phyloP scores from a whole-genome alignment of 2,797 vertebrate species.

The Synanceia verrucosa region DNA sequence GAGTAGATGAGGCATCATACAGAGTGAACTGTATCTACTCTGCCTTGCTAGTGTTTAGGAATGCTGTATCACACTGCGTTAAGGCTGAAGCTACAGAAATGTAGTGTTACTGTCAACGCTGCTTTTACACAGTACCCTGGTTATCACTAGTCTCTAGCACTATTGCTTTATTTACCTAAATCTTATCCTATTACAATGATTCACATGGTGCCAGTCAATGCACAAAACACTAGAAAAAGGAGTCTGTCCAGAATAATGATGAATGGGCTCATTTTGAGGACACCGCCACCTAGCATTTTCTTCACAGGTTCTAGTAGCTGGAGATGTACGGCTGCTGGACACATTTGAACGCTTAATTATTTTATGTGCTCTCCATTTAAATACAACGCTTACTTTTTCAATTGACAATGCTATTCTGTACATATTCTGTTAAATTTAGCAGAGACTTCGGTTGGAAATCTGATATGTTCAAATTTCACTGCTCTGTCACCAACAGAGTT shows the following conservation, averaged over 20 bases:
- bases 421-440: background rate
- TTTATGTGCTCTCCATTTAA: background rate
- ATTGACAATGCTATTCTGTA: background rate
- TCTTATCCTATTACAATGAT: constrained; percentile 20
- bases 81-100: constrained; percentile 57
- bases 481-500: background rate
- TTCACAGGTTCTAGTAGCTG: constrained; percentile 4
- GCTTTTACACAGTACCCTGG: constrained; percentile 14
- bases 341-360: constrained; percentile 2
- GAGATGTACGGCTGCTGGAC: background rate
- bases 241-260: constrained; percentile 2
- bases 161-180: constrained; percentile 8
- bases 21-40: background rate
- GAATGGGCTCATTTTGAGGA: constrained; percentile 23
- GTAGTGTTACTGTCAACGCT: constrained; percentile 33
- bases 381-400: background rate
- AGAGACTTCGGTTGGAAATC: constrained; percentile 7
- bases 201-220: constrained; percentile 21
- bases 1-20: constrained; percentile 51
- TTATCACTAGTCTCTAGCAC: constrained; percentile 19
- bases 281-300: background rate
- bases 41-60: constrained; percentile 35
- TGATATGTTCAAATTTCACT: constrained; percentile 4
- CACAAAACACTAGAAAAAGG: constrained; percentile 17
- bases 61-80: constrained; percentile 25